phyloP scores from a whole-genome alignment of 1,140 invertebrate genomes.

The Piezodorus guildinii region DNA sequence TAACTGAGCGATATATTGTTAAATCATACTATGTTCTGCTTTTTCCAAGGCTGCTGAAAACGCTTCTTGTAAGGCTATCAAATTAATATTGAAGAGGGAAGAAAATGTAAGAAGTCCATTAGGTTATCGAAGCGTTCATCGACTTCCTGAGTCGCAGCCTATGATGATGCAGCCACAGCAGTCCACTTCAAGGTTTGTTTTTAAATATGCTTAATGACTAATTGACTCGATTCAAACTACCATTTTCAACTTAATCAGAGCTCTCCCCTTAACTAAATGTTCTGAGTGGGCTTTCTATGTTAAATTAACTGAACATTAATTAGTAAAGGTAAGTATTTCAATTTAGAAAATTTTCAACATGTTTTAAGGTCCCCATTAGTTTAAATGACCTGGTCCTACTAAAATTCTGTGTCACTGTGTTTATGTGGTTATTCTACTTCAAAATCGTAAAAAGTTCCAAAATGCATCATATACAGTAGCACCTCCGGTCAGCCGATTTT shows the following conservation, averaged over 20 bases:
- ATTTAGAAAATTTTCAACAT: no score
- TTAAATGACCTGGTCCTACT: no score
- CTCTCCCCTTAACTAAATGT: no score
- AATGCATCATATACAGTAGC: no score
- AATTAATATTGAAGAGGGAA: neutral
- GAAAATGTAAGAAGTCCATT: neutral
- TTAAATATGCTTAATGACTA: neutral
- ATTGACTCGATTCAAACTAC: neutral
- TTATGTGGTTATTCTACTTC: no score
- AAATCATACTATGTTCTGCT: neutral
- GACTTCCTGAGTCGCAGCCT: neutral
- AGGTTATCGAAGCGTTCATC: neutral
- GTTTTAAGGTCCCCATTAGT: no score
- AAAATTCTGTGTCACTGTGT: no score
- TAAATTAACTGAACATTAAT: no score
- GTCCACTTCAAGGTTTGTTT: neutral
- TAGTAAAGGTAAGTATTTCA: no score
- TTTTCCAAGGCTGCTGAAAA: slow-evolving; percentile 4
- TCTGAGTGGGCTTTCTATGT: no score
- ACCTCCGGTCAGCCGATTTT: no score
- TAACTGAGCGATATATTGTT: neutral
- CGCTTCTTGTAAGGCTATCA: slow-evolving; percentile 2
- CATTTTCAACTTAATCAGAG: neutral
- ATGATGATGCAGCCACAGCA: neutral
- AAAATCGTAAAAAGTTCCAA: no score